These are phyloP conservation scores for Metopolophium dirhodum DNA, from an alignment of 1,140 invertebrate genomes.

Conservation along the genomic window DNA sequence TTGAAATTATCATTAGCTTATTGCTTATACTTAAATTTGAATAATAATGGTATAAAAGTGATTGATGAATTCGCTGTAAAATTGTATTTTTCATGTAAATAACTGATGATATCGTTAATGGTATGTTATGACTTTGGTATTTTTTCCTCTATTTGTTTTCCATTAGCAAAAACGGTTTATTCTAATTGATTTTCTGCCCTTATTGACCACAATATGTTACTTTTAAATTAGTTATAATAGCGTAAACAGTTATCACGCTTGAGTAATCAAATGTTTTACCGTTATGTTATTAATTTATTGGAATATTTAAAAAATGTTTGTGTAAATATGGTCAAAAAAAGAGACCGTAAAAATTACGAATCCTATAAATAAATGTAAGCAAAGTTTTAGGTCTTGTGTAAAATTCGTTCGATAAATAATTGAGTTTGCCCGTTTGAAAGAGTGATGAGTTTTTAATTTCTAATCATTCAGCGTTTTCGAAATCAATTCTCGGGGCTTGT, in stretches of 20 bases:
- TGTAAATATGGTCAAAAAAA: not conserved
- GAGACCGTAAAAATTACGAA: not conserved
- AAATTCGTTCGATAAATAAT: too few species aligned
- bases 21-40: not conserved
- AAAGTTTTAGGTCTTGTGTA: not conserved
- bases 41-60: too few species aligned
- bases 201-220: not conserved
- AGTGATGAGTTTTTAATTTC: not conserved
- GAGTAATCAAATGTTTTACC: not conserved
- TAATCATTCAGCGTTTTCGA: not conserved
- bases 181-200: not conserved
- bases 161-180: not conserved
- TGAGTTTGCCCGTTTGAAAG: not conserved
- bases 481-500: not conserved
- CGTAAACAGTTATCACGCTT: not conserved
- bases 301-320: not conserved
- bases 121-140: not conserved
- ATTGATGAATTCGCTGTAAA: not conserved
- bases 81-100: not conserved
- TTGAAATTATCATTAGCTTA: not conserved
- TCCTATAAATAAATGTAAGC: not conserved
- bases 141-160: not conserved
- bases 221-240: not conserved
- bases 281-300: not conserved
- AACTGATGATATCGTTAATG: not conserved